A percentile compares a stretch with the other conserved stretches of the same genome.
Conservation (phyloP, 2,888 invertebrate species). For the Cloeon dipterum region DNA sequence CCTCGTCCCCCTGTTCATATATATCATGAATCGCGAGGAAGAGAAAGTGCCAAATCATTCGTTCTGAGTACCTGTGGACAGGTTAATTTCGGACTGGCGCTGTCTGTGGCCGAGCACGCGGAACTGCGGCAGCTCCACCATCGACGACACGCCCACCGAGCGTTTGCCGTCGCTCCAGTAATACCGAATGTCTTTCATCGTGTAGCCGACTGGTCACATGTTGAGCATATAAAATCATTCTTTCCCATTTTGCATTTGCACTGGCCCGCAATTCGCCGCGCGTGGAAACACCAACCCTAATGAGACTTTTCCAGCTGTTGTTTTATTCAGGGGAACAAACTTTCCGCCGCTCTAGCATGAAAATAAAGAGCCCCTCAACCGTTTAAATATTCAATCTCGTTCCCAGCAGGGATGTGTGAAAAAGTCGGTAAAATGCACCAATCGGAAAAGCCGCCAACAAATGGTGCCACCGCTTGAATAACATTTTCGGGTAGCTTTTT, state of each 20-base stretch:
- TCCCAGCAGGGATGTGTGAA: no score
- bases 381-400: no score
- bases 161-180: conserved; percentile 83
- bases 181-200: conserved; percentile 93
- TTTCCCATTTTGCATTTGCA: not conserved
- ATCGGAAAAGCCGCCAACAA: no score
- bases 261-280: not conserved
- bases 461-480: no score
- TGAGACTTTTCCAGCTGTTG: not conserved
- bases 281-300: not conserved
- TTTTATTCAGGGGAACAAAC: not conserved
- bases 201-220: conserved; percentile 72
- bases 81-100: conserved; percentile 79
- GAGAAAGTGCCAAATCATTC: no score
- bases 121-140: conserved; percentile 92
- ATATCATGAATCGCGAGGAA: no score
- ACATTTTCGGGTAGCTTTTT: no score
- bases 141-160: conserved; percentile 87
- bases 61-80: conserved; percentile 74
- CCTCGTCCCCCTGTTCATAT: no score
- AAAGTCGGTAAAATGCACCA: no score
- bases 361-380: no score
- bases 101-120: conserved; percentile 90
- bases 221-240: not conserved
- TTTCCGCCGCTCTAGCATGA: not conserved